Evolutionary conservation across 1,140 invertebrate genomes (phyloP), one percentile per base, ranked within the genome.

Genomic region (Papilio glaucus): DNA sequence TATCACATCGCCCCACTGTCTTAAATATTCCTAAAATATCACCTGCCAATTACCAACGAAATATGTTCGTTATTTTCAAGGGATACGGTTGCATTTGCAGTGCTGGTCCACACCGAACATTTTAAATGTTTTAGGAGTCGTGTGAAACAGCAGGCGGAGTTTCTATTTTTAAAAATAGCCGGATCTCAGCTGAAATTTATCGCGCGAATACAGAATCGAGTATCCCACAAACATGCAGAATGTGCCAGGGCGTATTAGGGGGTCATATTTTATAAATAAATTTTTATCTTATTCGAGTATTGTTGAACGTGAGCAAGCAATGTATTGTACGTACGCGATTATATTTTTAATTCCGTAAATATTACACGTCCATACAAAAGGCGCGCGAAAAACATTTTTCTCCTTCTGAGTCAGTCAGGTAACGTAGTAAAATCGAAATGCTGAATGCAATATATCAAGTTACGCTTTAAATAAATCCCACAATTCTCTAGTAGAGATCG

Each of bases 81-180:
- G 24, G 24, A 68, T 26, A 68, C 39, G 24, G 65, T 68, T 68
- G 10, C 13, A 26, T 41, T 45, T 68, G 21, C 49, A 57, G 12
- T 10, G 49, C 45, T 21, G 21, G 15, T 53, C 45, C 0, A 24
- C 8, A 0, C 15, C 2, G 4, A 57, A 26, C 49, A 37, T 33
- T 65, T 26, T 8, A 18, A 29, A 53, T 33, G 42, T 53, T 69
- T 69, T 15, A 53, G 42, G 71, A 80, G 76, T 68, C 76, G 77
- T 73, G 79, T 83, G 79, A 83, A 82, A 83, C 62, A 63, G 74
- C 80, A 82, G 80, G 79, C 75, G 70, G 41, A 26, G 67, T 18
- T 67, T 78, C 78, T 87, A 85, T 85, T 81, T 81, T 79, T 82
- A 83, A 75, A 68, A 71, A 33, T 67, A 77, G 65, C 80, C 77